Conservation (phyloP, 2,888 invertebrate species). For the Caenorhabditis drosophilae region DNA sequence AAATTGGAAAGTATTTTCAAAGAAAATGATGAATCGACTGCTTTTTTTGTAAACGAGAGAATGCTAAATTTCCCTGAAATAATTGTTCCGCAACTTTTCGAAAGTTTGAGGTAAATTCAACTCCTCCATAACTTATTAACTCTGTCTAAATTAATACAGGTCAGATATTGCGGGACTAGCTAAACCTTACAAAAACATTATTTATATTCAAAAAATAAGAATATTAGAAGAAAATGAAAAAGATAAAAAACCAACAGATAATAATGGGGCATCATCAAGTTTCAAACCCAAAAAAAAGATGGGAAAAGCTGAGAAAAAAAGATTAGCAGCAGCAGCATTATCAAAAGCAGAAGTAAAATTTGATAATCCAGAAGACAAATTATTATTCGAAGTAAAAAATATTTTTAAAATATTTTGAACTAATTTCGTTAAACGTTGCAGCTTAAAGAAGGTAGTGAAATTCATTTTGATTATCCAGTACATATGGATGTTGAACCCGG, state of each 20-base stretch:
- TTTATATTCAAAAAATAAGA: conserved; percentile 54
- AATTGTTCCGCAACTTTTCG: conserved; percentile 56
- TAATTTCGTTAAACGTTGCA: too few species aligned
- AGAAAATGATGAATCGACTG: conserved; percentile 13
- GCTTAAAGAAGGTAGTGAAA: conserved; percentile 28
- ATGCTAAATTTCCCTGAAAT: conserved; percentile 60
- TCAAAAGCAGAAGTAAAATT: conserved; percentile 48
- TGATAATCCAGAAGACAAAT: conserved; percentile 60
- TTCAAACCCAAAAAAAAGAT: conserved; percentile 50
- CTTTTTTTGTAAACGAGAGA: conserved; percentile 60
- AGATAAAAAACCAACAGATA: too few species aligned
- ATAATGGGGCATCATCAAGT: conserved; percentile 11
- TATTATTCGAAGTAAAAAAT: conserved; percentile 56
- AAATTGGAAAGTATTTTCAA: conserved; percentile 41
- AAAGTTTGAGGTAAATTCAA: conserved; percentile 20
- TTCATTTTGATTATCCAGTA: conserved; percentile 62
- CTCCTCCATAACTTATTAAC: neutral
- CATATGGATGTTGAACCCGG: conserved; percentile 62
- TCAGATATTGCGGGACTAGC: conserved; percentile 32
- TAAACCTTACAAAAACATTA: conserved; percentile 25
- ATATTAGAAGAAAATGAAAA: conserved; percentile 24
- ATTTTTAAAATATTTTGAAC: too few species aligned
- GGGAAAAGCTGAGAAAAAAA: conserved; percentile 59
- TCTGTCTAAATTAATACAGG: conserved; percentile 13
- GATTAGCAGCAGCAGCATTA: conserved; percentile 49